Conservation (phyloP, 1,140 invertebrate genomes). For the Calliphora vicina region DNA sequence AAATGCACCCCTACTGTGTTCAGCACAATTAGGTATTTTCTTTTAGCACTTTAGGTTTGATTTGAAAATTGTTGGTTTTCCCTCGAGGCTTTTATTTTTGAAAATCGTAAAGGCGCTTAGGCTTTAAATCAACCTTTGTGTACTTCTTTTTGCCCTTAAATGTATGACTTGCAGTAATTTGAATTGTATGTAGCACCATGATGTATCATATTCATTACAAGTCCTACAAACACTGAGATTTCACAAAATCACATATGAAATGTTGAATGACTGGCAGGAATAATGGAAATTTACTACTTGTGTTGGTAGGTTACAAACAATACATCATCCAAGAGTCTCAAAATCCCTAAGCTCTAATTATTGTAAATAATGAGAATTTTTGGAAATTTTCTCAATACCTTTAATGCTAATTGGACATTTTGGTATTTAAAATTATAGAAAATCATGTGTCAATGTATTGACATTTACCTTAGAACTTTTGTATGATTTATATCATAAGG, state of each 20-base stretch:
- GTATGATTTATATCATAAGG: no score
- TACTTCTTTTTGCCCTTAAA: background rate
- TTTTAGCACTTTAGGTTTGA: background rate
- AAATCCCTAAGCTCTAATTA: no score
- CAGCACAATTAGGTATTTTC: background rate
- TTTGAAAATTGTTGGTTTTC: background rate
- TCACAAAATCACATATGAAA: background rate
- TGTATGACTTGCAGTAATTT: background rate
- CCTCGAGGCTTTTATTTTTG: background rate
- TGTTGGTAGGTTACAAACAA: background rate
- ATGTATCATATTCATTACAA: background rate
- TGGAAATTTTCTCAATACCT: background rate
- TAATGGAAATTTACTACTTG: background rate
- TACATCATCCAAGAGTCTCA: background rate
- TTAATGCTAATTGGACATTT: background rate
- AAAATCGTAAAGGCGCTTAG: background rate
- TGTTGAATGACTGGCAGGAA: background rate
- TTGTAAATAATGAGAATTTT: no score
- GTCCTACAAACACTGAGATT: background rate
- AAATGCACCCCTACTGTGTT: background rate
- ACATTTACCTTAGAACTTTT: no score
- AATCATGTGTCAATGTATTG: no score
- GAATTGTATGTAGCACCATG: background rate
- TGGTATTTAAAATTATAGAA: no score
- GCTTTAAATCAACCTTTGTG: background rate